Percentiles rank a stretch among this genome's conserved stretches.
phyloP scores from a whole-genome alignment of 2,888 invertebrate genomes.

The Rotaria macrura region DNA sequence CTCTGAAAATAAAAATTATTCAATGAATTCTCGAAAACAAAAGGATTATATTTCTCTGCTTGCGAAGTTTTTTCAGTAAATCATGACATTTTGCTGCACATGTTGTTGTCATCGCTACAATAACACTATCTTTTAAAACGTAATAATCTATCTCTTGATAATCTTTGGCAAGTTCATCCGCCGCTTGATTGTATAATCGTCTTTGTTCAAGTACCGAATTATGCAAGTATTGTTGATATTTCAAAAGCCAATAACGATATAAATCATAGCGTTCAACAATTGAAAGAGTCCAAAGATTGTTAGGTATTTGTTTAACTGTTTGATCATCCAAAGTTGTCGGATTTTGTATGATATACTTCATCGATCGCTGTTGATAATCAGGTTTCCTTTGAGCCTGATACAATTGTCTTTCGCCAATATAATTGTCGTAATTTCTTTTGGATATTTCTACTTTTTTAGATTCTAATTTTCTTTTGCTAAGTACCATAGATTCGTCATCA shows the following conservation, averaged over 20 bases:
- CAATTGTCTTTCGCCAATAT: not conserved
- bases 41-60: not conserved
- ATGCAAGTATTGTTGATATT: not conserved
- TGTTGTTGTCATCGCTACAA: slow-evolving; percentile 40
- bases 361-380: not conserved
- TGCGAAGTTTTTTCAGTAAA: slow-evolving; percentile 41
- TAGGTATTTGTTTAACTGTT: not conserved
- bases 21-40: no score
- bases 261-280: not conserved
- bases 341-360: not conserved
- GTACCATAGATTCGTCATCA: not conserved
- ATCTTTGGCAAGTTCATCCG: not conserved
- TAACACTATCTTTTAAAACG: slow-evolving; percentile 11
- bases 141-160: not conserved
- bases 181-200: not conserved
- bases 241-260: not conserved
- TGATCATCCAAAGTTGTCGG: not conserved
- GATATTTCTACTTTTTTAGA: not conserved
- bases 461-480: not conserved
- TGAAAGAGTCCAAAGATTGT: not conserved
- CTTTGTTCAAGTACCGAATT: not conserved
- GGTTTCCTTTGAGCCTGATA: not conserved
- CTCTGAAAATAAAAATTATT: not conserved
- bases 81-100: slow-evolving; percentile 42
- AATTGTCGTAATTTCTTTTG: not conserved